Base-by-base conservation (phyloP, 2,888 invertebrate genomes). In the Eristalis arbustorum region DNA sequence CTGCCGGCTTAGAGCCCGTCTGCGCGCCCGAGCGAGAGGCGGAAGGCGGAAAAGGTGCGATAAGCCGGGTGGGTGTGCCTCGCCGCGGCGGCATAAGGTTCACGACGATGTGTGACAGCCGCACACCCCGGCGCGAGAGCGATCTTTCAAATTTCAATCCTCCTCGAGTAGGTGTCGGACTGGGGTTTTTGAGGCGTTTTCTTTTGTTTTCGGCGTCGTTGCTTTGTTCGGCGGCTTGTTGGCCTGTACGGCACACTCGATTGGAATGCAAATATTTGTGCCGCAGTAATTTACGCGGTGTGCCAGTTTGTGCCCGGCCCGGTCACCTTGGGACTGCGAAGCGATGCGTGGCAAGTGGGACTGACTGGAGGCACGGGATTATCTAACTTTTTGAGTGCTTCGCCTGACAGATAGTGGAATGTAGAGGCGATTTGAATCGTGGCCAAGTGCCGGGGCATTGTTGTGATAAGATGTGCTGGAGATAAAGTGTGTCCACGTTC, bases 91-190 rank as follows among this genome's bases (percentile, higher is more conserved):
- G 31, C 25, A 69, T 57, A 77, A 42, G 63, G 69, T 56, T 77
- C 42, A 77, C 14, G 40, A 40, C 63, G 42, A 40, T 73, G 37
- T 68, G 73, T 18, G 49, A 69, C 56, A 77, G 61, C 37, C 42
- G 57, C 72, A 79, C 78, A 66, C 72, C 66, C 72, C 42, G 40
- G 14, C 31, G 5, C 3, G 31, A 31, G 31, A 64, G 22, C 49
- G 62, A 77, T 71, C 67, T 57, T 63, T 78, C 34, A 71, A 78
- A 59, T 57, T 63, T 78, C 34, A 71, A 78, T 64, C 71, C 22
- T 37, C 63, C 37, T 25, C 25, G 71, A 59, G 76, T 78, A 57
- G 77, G 71, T 42, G 77, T 42, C 37, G 37, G 14, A n/a, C 34
- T 56, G 6, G 37, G 34, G 62, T 62, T 62, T 76, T 56, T 68